These are phyloP conservation scores for Nothocercus nigrocapillus DNA, from an alignment of 2,113 vertebrate genomes.

Conservation along the genomic window DNA sequence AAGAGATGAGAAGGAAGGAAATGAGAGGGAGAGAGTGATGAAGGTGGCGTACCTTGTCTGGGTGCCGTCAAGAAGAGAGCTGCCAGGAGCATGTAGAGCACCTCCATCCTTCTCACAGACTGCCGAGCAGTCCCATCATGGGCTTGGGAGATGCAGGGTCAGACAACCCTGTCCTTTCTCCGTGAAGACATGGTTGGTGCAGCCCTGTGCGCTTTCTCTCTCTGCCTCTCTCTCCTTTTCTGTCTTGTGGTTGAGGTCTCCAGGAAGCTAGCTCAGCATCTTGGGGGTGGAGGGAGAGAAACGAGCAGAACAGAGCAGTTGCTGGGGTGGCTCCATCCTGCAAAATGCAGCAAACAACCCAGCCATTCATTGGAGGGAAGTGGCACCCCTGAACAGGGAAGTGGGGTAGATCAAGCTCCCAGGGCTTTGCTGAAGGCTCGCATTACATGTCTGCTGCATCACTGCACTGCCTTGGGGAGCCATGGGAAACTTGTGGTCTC, in stretches of 20 bases:
- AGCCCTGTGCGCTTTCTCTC: background rate
- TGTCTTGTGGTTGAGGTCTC: conserved; percentile 54
- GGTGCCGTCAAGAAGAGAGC: background rate
- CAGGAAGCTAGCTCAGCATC: conserved; percentile 69
- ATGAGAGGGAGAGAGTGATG: background rate
- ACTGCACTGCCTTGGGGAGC: background rate
- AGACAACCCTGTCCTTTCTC: background rate
- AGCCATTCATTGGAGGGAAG: background rate
- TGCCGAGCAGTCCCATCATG: background rate
- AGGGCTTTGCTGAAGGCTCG: background rate
- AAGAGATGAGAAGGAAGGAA: background rate
- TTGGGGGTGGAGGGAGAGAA: background rate
- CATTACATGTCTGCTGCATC: rapidly evolving
- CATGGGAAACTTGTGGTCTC: background rate
- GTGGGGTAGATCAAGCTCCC: rapidly evolving
- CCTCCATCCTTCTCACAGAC: background rate
- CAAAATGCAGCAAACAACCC: background rate
- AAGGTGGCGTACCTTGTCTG: background rate
- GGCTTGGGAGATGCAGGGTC: rapidly evolving
- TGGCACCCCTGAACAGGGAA: background rate
- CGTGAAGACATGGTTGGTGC: background rate
- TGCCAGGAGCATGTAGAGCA: conserved; percentile 9
- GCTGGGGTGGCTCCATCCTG: background rate
- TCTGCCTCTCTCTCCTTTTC: background rate
- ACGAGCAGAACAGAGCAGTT: background rate